A percentile compares a stretch with the other conserved stretches of the same genome.
phyloP scores from a whole-genome alignment of 2,113 vertebrate genomes.

The Rutilus rutilus region DNA sequence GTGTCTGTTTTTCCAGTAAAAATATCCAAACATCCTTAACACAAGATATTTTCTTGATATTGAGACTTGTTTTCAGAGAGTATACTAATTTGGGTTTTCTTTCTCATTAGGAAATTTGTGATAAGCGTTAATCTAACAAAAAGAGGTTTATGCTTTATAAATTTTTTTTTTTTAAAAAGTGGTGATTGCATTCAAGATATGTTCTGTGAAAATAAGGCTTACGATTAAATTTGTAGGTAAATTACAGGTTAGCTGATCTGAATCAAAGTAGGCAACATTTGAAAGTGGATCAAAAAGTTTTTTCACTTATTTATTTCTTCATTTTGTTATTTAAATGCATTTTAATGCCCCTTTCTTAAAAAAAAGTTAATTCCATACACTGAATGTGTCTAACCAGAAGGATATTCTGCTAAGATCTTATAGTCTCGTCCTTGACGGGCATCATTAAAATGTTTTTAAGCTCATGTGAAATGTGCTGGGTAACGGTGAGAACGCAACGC shows the following conservation, averaged over 20 bases:
- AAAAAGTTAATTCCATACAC: neutral
- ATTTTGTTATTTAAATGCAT: neutral
- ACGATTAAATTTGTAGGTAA: no score
- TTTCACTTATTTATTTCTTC: neutral
- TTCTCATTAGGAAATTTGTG: neutral
- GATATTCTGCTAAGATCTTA: neutral
- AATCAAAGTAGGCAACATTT: no score
- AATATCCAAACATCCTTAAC: neutral
- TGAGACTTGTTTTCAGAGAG: neutral
- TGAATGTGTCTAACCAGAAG: neutral
- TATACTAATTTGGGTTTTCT: neutral
- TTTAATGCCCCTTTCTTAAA: neutral
- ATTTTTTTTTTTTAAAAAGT: no score
- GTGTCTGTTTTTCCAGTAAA: neutral
- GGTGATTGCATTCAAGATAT: no score
- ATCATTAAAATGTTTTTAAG: slow-evolving; percentile 21
- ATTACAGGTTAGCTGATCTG: no score
- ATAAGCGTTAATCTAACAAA: neutral
- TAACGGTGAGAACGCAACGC: neutral
- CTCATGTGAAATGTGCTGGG: neutral
- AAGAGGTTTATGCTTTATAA: neutral
- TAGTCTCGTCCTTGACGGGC: slow-evolving; percentile 16
- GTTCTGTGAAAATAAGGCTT: no score
- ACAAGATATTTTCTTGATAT: neutral
- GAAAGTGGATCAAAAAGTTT: no score